These are phyloP conservation scores for Pocota personata DNA, from an alignment of 2,888 invertebrate species.

Conservation along the genomic window DNA sequence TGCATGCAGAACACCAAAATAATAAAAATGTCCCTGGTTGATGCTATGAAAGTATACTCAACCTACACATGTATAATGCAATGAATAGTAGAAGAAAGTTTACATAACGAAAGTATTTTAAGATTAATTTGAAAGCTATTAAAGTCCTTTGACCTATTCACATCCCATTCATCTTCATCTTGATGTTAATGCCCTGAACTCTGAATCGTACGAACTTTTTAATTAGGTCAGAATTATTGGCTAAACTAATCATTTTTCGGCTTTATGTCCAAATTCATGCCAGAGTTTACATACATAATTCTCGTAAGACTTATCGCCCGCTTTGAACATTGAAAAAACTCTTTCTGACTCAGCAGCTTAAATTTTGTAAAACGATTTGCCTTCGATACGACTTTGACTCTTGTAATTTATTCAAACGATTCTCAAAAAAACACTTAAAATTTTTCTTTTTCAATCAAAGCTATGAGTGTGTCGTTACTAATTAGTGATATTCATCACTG, in stretches of 20 bases:
- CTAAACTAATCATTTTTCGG: background rate
- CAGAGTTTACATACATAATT: background rate
- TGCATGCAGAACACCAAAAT: too few species aligned
- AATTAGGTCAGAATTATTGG: background rate
- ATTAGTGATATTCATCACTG: slow-evolving; percentile 28
- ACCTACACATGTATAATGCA: too few species aligned
- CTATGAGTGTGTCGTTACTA: slow-evolving; percentile 12
- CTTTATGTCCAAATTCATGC: background rate
- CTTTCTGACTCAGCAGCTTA: background rate
- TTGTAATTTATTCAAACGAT: background rate
- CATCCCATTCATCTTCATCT: background rate
- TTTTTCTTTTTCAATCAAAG: background rate
- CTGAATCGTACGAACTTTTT: background rate
- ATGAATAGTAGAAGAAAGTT: too few species aligned
- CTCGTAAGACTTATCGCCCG: background rate
- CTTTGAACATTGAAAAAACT: background rate
- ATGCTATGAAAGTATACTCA: too few species aligned
- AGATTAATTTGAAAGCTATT: background rate
- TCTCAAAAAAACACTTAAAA: background rate
- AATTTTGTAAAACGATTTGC: background rate
- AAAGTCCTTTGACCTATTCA: background rate
- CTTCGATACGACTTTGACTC: too few species aligned
- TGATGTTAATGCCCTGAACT: background rate
- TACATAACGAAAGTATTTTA: too few species aligned
- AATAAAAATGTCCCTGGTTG: too few species aligned